Evolutionary conservation across 1,140 invertebrate genomes (phyloP).

Genomic region (Battus philenor): DNA sequence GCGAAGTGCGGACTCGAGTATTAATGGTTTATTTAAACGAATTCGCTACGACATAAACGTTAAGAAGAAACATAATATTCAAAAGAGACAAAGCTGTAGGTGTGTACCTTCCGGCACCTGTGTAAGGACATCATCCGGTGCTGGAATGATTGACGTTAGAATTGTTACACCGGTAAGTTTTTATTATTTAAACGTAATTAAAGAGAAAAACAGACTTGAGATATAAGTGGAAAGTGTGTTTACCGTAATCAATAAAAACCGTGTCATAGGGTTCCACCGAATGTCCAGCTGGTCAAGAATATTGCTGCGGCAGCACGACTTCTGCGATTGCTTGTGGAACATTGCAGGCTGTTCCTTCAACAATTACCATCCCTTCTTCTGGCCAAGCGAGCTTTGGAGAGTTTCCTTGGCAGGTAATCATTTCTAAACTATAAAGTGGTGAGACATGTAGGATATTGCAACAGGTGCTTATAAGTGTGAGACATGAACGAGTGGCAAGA

Average conservation of each 20-base stretch:
- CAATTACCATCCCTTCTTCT: conserved; percentile 39
- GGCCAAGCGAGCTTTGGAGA: conserved; percentile 77
- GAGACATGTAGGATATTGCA: not conserved
- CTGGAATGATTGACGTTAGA: conserved; percentile 77
- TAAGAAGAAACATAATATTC: conserved; percentile 37
- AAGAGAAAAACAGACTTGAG: not conserved
- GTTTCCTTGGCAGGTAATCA: conserved; percentile 78
- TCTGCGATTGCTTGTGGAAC: conserved; percentile 37
- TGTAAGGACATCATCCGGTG: conserved; percentile 45
- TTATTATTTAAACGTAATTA: not conserved
- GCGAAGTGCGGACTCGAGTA: conserved; percentile 28
- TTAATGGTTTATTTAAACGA: conserved; percentile 21
- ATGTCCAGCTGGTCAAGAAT: conserved; percentile 65
- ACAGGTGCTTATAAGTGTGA: not conserved
- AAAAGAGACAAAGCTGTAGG: conserved; percentile 58
- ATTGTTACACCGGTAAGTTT: conserved; percentile 77
- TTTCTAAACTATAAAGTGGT: not conserved
- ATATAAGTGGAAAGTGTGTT: no score
- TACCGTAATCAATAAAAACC: no score
- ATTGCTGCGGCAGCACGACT: conserved; percentile 61
- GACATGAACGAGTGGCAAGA: no score
- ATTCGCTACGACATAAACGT: conserved; percentile 4
- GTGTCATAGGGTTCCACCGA: conserved; percentile 28
- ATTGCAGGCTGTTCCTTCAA: conserved; percentile 52
- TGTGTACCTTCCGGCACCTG: conserved; percentile 67